Base-by-base conservation (phyloP, 2,888 invertebrate species). In the Fragum whitleyi region DNA sequence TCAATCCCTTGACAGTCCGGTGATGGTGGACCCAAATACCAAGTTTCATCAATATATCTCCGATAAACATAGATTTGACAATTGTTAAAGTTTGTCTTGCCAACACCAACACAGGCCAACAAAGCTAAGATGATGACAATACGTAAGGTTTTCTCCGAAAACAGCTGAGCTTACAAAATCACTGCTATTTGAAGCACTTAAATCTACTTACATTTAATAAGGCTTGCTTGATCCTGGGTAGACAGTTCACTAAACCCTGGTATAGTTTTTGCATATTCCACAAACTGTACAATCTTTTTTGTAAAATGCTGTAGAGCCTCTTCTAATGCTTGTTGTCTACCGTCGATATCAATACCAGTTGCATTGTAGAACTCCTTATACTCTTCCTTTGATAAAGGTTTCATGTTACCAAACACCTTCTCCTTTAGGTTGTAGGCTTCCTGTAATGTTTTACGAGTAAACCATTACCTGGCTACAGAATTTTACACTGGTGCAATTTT, bases 281-380 rank as follows among this genome's bases (percentile, higher is more conserved):
- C 91, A 73, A 90, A 88, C 23, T 87, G 84, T 19, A 88, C 85
- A 32, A 93, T 87, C 62, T 88, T 90, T 26, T 85, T 85, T 69
- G 92, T 92, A 73, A 92, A 89, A 65, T 88, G 88, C 0, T 86
- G 82, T 19, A 91, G 86, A 71, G 90, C 89, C 28, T 86, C 79
- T 19, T 85, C 77, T 74, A 92, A 83, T 83, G 90, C 75, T 29
- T 89, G 88, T 32, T 87, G 83, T n/a, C 93, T 75, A 11, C 92
- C 91, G 71, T 93, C 93, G 1, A 93, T 75, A 72, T 93, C 93
- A 29, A 93, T 90, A 1, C 93, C 93, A n/a, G 93, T 93, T 1
- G 88, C 76, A 42, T 87, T 86, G 84, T 92, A 93, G 72, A 93
- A 90, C 32, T 87, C 88, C 28, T 86, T 81, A 83, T 91, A 92